Evolutionary conservation across 2,888 invertebrate species (phyloP).

Genomic region (Colletes collaris): DNA sequence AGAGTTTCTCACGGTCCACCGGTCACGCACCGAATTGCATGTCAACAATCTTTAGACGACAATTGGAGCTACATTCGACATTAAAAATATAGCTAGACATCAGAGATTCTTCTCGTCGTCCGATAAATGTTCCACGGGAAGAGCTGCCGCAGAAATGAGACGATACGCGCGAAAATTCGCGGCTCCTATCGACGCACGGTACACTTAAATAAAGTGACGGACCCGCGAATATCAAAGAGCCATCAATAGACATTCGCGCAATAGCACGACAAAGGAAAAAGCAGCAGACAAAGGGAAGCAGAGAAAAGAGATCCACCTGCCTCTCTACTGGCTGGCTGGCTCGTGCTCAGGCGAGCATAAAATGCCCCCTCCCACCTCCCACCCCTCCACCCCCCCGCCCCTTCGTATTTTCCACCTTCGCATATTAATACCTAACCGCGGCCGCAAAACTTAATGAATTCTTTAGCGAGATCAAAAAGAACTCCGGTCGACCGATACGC

Average conservation of each 20-base stretch:
- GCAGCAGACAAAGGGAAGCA: conserved; percentile 58
- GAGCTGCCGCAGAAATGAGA: background rate
- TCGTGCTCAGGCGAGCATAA: conserved; percentile 75
- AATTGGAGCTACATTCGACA: too few species aligned
- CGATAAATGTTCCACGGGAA: background rate
- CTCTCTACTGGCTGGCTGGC: conserved; percentile 54
- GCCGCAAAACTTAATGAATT: conserved; percentile 82
- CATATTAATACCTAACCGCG: conserved; percentile 82
- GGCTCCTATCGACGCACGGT: conserved; percentile 6
- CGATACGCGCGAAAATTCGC: conserved; percentile 1
- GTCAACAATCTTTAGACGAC: too few species aligned
- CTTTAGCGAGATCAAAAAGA: conserved; percentile 83
- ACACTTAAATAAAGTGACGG: conserved; percentile 41
- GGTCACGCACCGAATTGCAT: too few species aligned
- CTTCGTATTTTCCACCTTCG: conserved; percentile 77
- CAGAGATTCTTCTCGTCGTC: background rate
- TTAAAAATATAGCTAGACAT: too few species aligned
- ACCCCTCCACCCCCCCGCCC: conserved; percentile 50
- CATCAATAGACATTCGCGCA: conserved; percentile 66
- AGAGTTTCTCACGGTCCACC: too few species aligned
- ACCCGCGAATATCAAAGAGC: conserved; percentile 59
- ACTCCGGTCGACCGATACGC: conserved; percentile 67
- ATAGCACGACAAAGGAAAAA: conserved; percentile 54
- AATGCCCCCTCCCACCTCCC: conserved; percentile 67
- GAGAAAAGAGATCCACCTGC: conserved; percentile 66